Evolutionary conservation across 2,888 invertebrate genomes (phyloP), one percentile per base, ranked within the genome.

Genomic region (Lacanobia oleracea): DNA sequence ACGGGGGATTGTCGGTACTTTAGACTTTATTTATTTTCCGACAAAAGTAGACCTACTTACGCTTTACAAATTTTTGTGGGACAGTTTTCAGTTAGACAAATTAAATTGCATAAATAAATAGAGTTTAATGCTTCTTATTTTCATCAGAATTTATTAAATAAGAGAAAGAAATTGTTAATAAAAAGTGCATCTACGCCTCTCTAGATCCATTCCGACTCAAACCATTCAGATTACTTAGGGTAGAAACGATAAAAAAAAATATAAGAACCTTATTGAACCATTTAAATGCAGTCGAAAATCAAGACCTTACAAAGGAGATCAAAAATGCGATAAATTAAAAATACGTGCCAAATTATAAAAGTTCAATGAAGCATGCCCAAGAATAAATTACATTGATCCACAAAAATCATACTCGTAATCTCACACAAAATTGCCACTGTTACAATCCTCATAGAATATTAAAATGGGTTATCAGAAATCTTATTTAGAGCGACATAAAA

Each of bases 381-480:
- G 16, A 27, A 61, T 75, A 65, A 56, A 70, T 70, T 51, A 45
- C 33, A 54, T 59, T 67, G 64, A 67, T 33, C 50, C 9, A 40
- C 54, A 56, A 9, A 3, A 1, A 61, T 7, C 8, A 14, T 12
- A 43, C 21, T 45, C 40, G 50, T 54, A 67, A 75, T 73, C 40
- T 60, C 18, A 62, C 56, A 45, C 50, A 45, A 72, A 67, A 76
- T 54, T 70, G 43, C 21, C n/a, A n/a, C n/a, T n/a, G n/a, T n/a
- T n/a, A n/a, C 48, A 51, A 66, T 65, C 9, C 40, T 45, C 75
- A 67, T 73, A 50, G 71, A 72, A 81, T 78, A 75, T 66, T 65
- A 72, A 72, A 83, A 71, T 65, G 43, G 43, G 72, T 72, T 67
- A 79, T 79, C 63, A 77, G 79, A 79, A 79, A 71, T 79, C 64